A percentile compares a stretch with the other conserved stretches of the same genome.
These are phyloP conservation scores for Microctenopoma steveboyesi DNA, from an alignment of 2,797 vertebrate genomes.

Conservation along the genomic window DNA sequence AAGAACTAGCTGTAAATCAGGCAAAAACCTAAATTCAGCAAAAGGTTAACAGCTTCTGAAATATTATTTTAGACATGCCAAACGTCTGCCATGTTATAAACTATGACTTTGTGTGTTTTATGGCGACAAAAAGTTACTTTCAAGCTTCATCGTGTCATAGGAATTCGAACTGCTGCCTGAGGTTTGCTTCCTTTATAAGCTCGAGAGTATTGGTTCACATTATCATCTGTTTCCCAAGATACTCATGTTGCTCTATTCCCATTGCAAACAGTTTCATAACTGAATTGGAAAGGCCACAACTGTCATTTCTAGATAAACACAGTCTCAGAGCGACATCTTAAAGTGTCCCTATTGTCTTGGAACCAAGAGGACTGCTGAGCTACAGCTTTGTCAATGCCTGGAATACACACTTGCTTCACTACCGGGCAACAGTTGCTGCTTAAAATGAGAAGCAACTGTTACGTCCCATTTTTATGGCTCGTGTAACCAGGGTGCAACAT, in stretches of 20 bases:
- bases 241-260: constrained; percentile 40
- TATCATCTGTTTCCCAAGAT: constrained; percentile 40
- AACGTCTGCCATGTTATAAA: constrained; percentile 35
- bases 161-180: constrained; percentile 32
- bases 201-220: constrained; percentile 40
- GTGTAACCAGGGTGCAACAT: too few relatives aligned
- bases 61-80: constrained; percentile 34
- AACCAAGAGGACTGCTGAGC: constrained; percentile 21
- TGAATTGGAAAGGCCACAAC: constrained; percentile 51
- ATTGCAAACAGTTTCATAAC: constrained; percentile 63
- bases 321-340: constrained; percentile 38
- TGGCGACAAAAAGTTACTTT: constrained; percentile 27
- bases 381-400: constrained; percentile 4
- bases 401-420: constrained; percentile 24
- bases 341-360: constrained; percentile 30
- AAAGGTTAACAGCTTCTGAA: constrained; percentile 39
- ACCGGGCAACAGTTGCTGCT: neutral
- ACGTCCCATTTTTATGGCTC: too few relatives aligned
- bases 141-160: constrained; percentile 29
- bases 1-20: constrained; percentile 49
- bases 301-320: constrained; percentile 56
- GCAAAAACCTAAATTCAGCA: constrained; percentile 26
- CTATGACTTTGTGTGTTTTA: constrained; percentile 34
- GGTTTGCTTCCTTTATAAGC: constrained; percentile 52
- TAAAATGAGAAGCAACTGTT: too few relatives aligned